Percentiles rank a stretch among this genome's conserved stretches.
These are phyloP conservation scores for Tenthredo notha DNA, from an alignment of 2,888 invertebrate genomes.

Conservation along the genomic window DNA sequence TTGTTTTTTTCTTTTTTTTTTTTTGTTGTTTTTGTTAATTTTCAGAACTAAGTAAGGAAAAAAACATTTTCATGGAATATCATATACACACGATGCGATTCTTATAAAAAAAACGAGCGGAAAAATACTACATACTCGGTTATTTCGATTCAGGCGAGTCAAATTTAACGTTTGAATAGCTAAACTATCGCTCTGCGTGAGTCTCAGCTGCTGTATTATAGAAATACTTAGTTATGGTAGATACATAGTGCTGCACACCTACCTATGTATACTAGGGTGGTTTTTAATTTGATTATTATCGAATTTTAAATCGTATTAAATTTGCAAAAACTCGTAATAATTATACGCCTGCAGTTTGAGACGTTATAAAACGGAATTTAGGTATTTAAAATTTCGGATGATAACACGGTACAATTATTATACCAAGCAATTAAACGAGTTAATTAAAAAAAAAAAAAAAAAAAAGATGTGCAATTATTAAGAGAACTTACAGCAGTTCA, in stretches of 20 bases:
- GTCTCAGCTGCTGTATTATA: too few relatives aligned
- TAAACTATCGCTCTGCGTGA: neutral
- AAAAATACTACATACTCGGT: neutral
- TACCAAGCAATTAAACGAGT: neutral
- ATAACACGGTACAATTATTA: neutral
- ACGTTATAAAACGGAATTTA: too few relatives aligned
- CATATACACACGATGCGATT: neutral
- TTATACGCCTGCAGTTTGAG: too few relatives aligned
- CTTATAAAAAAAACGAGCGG: neutral
- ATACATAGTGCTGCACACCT: too few relatives aligned
- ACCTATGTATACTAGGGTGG: too few relatives aligned
- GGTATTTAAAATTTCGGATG: neutral
- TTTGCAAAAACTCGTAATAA: too few relatives aligned
- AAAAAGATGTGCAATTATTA: neutral
- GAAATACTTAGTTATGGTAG: too few relatives aligned
- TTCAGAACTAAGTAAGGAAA: neutral
- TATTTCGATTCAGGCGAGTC: neutral
- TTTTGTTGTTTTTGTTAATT: neutral
- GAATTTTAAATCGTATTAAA: too few relatives aligned
- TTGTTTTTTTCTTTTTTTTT: too few relatives aligned
- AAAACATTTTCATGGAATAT: neutral
- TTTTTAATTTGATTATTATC: too few relatives aligned
- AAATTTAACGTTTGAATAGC: slow-evolving; percentile 3
- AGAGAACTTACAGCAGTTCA: neutral
- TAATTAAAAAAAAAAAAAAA: too few relatives aligned